These are phyloP conservation scores for Lordiphosa clarofinis DNA, from an alignment of 1,140 invertebrate species.

Conservation along the genomic window DNA sequence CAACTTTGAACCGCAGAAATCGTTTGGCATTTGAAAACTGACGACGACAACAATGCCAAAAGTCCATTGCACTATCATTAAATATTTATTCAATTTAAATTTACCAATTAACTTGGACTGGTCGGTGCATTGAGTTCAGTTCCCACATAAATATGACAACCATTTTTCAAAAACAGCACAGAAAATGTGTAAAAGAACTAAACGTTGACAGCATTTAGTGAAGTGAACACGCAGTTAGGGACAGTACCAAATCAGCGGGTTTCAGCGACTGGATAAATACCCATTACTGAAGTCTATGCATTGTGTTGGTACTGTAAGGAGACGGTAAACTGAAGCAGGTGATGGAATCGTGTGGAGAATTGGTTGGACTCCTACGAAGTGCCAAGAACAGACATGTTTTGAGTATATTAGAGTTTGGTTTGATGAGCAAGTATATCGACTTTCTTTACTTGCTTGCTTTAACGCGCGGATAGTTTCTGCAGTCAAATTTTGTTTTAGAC, in stretches of 20 bases:
- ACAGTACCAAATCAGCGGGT: neutral
- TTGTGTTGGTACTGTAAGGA: too few species aligned
- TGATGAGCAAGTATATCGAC: too few species aligned
- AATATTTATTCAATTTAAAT: conserved; percentile 77
- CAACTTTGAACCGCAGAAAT: conserved; percentile 30
- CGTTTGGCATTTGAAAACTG: conserved; percentile 42
- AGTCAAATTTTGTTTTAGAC: too few species aligned
- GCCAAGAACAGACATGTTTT: too few species aligned
- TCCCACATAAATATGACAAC: conserved; percentile 45
- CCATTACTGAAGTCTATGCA: too few species aligned
- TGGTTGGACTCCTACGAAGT: too few species aligned
- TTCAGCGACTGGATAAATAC: neutral
- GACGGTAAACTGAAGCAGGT: too few species aligned
- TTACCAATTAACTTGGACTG: conserved; percentile 67
- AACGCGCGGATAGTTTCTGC: too few species aligned
- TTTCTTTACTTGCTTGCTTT: too few species aligned
- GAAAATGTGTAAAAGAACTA: conserved; percentile 39
- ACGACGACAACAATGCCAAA: conserved; percentile 17
- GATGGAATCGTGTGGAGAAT: too few species aligned
- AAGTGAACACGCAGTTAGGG: conserved; percentile 2
- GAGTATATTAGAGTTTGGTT: too few species aligned
- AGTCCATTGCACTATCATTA: conserved; percentile 70
- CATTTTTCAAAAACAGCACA: conserved; percentile 38
- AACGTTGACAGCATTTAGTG: conserved; percentile 64
- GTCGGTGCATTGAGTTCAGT: conserved; percentile 4